Evolutionary conservation across 2,888 invertebrate species (phyloP), one percentile per base, ranked within the genome.

Genomic region (Lathronympha strigana): DNA sequence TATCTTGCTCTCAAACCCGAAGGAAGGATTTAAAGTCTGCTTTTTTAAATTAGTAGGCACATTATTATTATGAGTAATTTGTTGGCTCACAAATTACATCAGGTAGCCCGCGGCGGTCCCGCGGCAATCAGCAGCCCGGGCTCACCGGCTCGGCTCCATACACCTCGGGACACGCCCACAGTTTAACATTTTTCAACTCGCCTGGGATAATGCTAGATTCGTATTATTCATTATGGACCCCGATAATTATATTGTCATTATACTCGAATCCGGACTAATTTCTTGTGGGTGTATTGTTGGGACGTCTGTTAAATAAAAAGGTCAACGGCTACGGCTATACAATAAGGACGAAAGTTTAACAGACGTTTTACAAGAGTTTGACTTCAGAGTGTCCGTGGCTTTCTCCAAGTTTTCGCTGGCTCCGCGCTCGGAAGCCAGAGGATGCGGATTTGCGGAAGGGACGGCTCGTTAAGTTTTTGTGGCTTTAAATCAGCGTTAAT

Each of bases 41-140:
- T 83, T 83, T 84, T 76, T 73, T 75, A 90, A 89, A 90, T 91
- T 84, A 87, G 84, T 85, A 84, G 87, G 83, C 85, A 82, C 86
- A 85, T 88, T 84, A 84, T 90, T 90, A 90, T 91, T 90, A 89
- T 86, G 87, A 89, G 88, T 88, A 90, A 92, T 90, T 90, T 88
- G 82, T 88, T 77, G 83, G 78, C 77, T 82, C 84, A 87, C 80
- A 89, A 90, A 91, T 91, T 88, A 90, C 83, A 77, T 88, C 90
- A 90, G 91, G 91, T 91, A 91, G 91, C 91, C 90, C 76, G 83
- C 79, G 90, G 90, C 88, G 76, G 77, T 76, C 75, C 70, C 78
- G 79, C 82, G 75, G 81, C 82, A 82, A 83, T 86, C 83, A 79
- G 80, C 75, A 67, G 73, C 53, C 71, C 72, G 72, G 71, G 71